Conservation (phyloP, 1,140 invertebrate genomes). For the Drosophila arizonae region DNA sequence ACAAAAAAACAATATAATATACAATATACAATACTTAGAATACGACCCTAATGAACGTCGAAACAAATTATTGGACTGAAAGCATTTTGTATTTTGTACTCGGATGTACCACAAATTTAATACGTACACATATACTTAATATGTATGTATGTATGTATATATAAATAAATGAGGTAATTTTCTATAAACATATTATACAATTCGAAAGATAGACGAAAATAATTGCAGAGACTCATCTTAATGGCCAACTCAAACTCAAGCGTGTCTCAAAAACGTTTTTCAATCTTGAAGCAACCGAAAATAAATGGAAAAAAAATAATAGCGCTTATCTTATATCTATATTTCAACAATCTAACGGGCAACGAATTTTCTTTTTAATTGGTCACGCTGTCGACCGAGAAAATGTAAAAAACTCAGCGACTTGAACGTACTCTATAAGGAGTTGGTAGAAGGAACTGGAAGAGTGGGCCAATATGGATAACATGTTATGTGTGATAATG, state of each 20-base stretch:
- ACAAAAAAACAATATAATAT: not conserved
- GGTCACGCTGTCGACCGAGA: not conserved
- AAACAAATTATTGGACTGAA: not conserved
- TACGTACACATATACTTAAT: not conserved
- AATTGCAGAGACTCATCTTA: too few relatives aligned
- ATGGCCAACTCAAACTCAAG: not conserved
- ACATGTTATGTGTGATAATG: too few relatives aligned
- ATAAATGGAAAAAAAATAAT: not conserved
- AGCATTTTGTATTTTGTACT: constrained; percentile 15
- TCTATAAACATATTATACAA: not conserved
- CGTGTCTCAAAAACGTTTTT: constrained; percentile 1
- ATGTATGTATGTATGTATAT: not conserved
- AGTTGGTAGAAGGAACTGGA: not conserved
- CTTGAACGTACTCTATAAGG: not conserved
- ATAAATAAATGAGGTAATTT: not conserved
- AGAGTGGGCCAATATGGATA: too few relatives aligned
- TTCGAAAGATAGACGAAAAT: too few relatives aligned
- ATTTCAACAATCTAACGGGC: not conserved
- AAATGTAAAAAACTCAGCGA: not conserved
- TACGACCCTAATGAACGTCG: constrained; percentile 8
- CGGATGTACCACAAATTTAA: not conserved
- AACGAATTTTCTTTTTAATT: constrained; percentile 14
- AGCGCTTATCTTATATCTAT: not conserved
- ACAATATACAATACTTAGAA: constrained; percentile 13
- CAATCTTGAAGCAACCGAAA: not conserved